Evolutionary conservation across 2,888 invertebrate species (phyloP).

Genomic region (Zaprionus bogoriensis): DNA sequence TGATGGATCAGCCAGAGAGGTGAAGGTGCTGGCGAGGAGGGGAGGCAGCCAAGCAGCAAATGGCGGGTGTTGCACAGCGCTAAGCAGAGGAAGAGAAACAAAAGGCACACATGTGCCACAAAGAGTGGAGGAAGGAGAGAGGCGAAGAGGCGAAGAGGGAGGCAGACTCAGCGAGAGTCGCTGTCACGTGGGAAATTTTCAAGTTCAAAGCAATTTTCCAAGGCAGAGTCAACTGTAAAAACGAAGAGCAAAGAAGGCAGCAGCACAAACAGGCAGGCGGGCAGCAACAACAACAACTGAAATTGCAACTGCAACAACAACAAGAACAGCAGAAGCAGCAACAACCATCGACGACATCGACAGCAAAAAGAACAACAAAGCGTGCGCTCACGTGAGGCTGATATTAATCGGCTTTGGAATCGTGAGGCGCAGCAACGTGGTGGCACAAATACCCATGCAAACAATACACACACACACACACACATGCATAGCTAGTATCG

Average conservation of each 20-base stretch:
- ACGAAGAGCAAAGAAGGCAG: constrained; percentile 24
- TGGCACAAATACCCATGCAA: constrained; percentile 21
- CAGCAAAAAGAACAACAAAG: constrained; percentile 52
- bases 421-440: constrained; percentile 53
- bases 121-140: constrained; percentile 14
- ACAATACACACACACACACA: constrained; percentile 1
- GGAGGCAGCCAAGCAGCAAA: constrained; percentile 3
- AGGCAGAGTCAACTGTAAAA: constrained; percentile 61
- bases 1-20: neutral
- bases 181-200: constrained; percentile 79
- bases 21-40: neutral
- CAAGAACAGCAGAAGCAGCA: constrained; percentile 3
- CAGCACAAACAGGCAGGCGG: too few relatives aligned
- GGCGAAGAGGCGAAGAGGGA: neutral
- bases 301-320: too few relatives aligned
- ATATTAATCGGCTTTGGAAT: constrained; percentile 77
- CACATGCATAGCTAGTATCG: constrained; percentile 9
- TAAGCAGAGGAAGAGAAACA: constrained; percentile 16
- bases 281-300: neutral
- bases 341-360: neutral
- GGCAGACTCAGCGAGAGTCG: constrained; percentile 24
- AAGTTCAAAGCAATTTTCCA: constrained; percentile 76
- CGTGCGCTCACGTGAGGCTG: constrained; percentile 73
- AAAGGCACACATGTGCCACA: constrained; percentile 60
- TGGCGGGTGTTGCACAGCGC: neutral